Evolutionary conservation across 2,113 vertebrate species (phyloP), one percentile per base, ranked within the genome.

Genomic region (Charina bottae): DNA sequence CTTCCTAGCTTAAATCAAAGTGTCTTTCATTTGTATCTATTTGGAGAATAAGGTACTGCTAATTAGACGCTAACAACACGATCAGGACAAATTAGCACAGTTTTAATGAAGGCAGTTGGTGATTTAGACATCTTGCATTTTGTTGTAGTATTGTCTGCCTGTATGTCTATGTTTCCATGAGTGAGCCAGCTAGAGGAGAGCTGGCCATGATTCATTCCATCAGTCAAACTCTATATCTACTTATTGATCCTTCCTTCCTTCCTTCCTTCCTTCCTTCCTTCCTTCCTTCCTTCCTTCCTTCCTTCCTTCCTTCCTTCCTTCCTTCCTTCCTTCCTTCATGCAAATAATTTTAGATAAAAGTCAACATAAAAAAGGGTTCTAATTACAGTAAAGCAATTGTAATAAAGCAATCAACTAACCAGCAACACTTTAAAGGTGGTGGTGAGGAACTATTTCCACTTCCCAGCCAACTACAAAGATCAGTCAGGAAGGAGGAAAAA

Each of bases 1-100:
- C 95, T 95, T 93, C 92, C 83, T 89, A 84, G 68, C n/a, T 94
- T 90, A 64, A 90, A 90, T 89, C 83, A 93, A 84, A 85, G 59
- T 85, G 87, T 58, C 87, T 93, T 90, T 90, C 62, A 92, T 90
- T 93, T 93, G 90, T 83, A 89, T 89, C 90, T 68, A 85, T 92
- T 93, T 91, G 84, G 56, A 91, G 87, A 90, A 68, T 58, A 68
- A 93, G 87, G 59, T 89, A 58, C 21, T 24, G 83, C 90, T 93
- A 93, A 93, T 93, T 91, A 93, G 92, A 64, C 6, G 37, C 90
- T 91, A 89, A 85, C 87, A 89, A 72, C 87, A 58, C 64, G 59
- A 62, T 85, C 90, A 89, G 62, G 92, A 89, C 59, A 85, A 89
- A 93, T 93, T 93, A 90, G 24, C 59, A 84, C 12, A 2, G 2